Conservation (phyloP, 2,797 vertebrate genomes). For the Otus scops region DNA sequence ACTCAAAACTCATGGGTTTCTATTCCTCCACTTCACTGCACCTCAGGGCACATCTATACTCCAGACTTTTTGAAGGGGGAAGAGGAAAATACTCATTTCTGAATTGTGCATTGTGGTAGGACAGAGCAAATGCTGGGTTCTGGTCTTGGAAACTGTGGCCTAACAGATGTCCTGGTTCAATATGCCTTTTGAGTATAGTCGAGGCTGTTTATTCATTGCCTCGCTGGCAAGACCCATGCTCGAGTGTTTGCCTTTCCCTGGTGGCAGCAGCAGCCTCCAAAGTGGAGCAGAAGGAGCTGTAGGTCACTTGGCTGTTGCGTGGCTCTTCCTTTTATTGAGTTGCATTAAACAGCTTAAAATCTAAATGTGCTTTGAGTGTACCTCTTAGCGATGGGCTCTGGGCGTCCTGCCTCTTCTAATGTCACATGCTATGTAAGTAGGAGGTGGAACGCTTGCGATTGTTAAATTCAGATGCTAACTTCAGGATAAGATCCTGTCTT, state of each 20-base stretch:
- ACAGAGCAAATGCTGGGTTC: not conserved
- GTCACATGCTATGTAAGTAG: not conserved
- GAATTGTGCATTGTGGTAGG: not conserved
- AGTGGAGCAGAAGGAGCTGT: conserved; percentile 39
- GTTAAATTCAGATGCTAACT: conserved; percentile 49
- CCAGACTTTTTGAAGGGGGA: not conserved
- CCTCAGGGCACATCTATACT: rapidly evolving
- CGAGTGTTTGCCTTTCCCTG: conserved; percentile 41
- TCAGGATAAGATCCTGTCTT: conserved; percentile 20
- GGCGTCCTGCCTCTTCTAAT: conserved; percentile 11
- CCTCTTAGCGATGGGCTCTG: not conserved
- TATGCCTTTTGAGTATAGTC: not conserved
- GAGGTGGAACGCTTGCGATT: conserved; percentile 26
- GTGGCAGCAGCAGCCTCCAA: conserved; percentile 13
- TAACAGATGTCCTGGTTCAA: conserved; percentile 34
- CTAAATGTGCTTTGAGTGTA: not conserved
- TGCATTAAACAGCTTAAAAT: conserved; percentile 12
- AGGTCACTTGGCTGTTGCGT: not conserved
- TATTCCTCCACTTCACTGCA: not conserved
- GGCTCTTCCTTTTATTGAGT: not conserved
- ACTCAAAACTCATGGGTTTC: rapidly evolving
- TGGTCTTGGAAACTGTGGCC: conserved; percentile 8
- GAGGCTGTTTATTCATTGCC: conserved; percentile 7
- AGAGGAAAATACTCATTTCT: not conserved
- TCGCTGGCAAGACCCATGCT: not conserved